Evolutionary conservation across 2,113 vertebrate genomes (phyloP).

Genomic region (Candoia aspera): DNA sequence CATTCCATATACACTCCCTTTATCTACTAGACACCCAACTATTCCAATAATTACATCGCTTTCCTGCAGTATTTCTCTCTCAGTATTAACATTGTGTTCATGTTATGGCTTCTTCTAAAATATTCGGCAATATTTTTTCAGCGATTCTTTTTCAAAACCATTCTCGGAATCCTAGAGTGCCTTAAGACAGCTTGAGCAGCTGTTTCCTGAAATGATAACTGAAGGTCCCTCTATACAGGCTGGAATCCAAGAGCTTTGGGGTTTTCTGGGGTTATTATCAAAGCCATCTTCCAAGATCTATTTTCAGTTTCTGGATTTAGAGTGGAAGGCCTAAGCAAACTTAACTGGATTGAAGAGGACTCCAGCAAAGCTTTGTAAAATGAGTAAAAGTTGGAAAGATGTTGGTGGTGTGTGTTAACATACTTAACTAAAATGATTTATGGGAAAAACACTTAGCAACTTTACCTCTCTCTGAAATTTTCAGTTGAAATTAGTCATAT

Average conservation of each 20-base stretch:
- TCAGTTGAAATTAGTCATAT: not conserved
- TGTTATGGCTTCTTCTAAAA: not conserved
- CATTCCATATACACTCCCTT: not conserved
- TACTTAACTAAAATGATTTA: not conserved
- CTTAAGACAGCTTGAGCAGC: not conserved
- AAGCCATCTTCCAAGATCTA: not conserved
- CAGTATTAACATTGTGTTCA: not conserved
- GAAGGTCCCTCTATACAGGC: not conserved
- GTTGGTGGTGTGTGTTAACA: not conserved
- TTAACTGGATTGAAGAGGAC: not conserved
- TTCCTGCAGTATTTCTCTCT: not conserved
- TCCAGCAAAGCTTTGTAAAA: not conserved
- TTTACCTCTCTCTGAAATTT: not conserved
- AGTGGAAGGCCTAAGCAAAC: not conserved
- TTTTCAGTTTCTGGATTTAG: not conserved
- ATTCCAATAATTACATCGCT: not conserved
- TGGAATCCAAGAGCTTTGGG: not conserved
- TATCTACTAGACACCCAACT: not conserved
- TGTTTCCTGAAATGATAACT: slow-evolving; percentile 8
- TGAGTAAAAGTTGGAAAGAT: not conserved
- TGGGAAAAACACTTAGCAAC: not conserved
- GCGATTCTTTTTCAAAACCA: not conserved
- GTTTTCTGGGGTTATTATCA: not conserved
- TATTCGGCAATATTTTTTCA: not conserved
- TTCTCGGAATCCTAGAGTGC: not conserved